Evolutionary conservation across 2,888 invertebrate genomes (phyloP), one percentile per base, ranked within the genome.

Genomic region (Monopis laevigella): DNA sequence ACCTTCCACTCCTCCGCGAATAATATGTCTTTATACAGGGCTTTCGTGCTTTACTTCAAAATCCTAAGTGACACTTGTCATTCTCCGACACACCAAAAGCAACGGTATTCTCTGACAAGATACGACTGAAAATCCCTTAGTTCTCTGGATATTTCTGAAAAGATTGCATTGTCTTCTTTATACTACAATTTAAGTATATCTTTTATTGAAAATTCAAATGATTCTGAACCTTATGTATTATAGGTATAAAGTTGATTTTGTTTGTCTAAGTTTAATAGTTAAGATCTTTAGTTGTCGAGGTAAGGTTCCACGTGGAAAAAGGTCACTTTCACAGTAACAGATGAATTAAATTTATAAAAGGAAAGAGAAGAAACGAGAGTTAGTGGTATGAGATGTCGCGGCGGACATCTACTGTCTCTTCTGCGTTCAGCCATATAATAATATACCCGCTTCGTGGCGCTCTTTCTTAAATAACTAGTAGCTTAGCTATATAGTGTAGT

Each of bases 11-110:
- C 61, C 8, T 59, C 59, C 62, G 75, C 75, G 78, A 78, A 77
- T 77, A 77, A 78, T 78, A 77, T 72, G 73, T 78, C 78, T 78
- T 77, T 78, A 78, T 78, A 77, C 62, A 57, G 57, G 65, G 72
- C 73, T 73, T 75, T 74, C 67, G 67, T 65, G 71, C 69, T 65
- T 70, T 67, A 73, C 69, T 71, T 59, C 60, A 21, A 21, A 34
- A 36, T 12, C 36, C 32, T 32, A 36, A 7, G 21, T 21, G 21
- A 21, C 36, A 36, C 21, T 36, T 36, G 36, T 36, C 36, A 36
- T 4, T 12, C 3, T 10, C n/a, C 19, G 3, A 4, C 2, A 3
- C 18, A 8, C 17, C 14, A 21, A 36, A 19, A 36, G n/a, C 21
- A 36, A 11, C 7, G 21, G 21, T 12, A 19, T 21, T 36, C 19